Evolutionary conservation across 2,797 vertebrate species (phyloP).

Genomic region (Salmo trutta): DNA sequence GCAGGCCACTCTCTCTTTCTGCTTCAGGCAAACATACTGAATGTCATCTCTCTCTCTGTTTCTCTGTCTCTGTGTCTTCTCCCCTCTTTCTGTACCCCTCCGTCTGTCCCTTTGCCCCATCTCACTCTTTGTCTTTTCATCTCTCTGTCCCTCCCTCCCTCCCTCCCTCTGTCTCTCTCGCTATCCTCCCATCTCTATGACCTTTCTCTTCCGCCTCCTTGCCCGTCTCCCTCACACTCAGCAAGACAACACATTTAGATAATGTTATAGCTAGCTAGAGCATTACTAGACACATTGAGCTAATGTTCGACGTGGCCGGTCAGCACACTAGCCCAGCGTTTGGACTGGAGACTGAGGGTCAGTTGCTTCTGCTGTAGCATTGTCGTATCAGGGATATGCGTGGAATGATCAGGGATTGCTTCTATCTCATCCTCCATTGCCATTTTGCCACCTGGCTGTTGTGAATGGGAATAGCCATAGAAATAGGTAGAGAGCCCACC

Average conservation of each 20-base stretch:
- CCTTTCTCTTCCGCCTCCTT: neutral
- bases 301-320: constrained; percentile 18
- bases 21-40: neutral
- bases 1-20: neutral
- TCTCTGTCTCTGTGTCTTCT: too few relatives aligned
- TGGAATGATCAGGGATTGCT: constrained; percentile 66
- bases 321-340: neutral
- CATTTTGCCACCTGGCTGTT: too few relatives aligned
- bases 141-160: too few relatives aligned
- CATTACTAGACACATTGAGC: constrained; percentile 20
- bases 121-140: too few relatives aligned
- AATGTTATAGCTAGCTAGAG: constrained; percentile 36
- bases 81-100: too few relatives aligned
- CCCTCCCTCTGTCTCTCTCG: neutral
- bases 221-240: constrained; percentile 29
- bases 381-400: constrained; percentile 39
- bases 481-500: too few relatives aligned
- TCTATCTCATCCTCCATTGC: too few relatives aligned
- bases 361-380: constrained; percentile 7
- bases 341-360: constrained; percentile 30
- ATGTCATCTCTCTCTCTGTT: constrained; percentile 1
- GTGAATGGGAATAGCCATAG: too few relatives aligned
- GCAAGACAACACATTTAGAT: constrained; percentile 36
- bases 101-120: too few relatives aligned
- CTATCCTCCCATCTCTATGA: neutral